Base-by-base conservation (phyloP, 2,113 vertebrate genomes). In the Scolopax mira region DNA sequence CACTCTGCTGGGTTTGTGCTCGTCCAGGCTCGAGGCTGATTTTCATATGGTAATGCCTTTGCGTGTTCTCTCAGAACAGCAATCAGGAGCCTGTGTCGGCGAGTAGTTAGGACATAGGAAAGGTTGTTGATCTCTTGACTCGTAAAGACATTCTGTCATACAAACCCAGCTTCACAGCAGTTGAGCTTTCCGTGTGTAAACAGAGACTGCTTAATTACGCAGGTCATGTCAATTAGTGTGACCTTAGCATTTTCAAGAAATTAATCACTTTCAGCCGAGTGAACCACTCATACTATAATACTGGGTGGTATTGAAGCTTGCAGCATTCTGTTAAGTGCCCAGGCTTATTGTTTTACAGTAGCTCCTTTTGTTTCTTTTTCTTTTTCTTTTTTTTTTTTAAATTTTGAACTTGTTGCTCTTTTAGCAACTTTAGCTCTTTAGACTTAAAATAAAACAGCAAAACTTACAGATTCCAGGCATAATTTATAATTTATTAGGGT, bases 131-230 rank as follows among this genome's bases (percentile, higher is more conserved):
- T 98, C 98, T 98, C 97, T 97, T 98, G 98, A 98, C 98, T 96
- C 71, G 96, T 98, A 98, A 98, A 98, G 98, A 98, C 96, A 90
- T 98, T 97, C 98, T 98, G 97, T 98, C 98, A 98, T 90, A 97
- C 96, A 96, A 95, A 93, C 96, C 94, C 91, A 97, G 97, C 97
- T 94, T 98, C 97, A 87, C 96, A 97, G 98, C 55, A 64, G 96
- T 97, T 88, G 95, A 97, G 97, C 97, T 98, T 97, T 97, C 95
- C 19, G 3, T 97, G 97, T 98, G 97, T 98, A 98, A 98, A 98
- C 98, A 98, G 97, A 98, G 97, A 98, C 97, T 98, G 97, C 98
- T 98, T 98, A 98, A 98, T 98, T 98, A 98, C 98, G 96, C 97
- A 98, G 97, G 98, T 98, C 98, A 96, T 98, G 98, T 98, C 98